A percentile compares a stretch with the other conserved stretches of the same genome.
phyloP scores from a whole-genome alignment of 1,140 invertebrate genomes.

The Ceratosolen fusciceps region DNA sequence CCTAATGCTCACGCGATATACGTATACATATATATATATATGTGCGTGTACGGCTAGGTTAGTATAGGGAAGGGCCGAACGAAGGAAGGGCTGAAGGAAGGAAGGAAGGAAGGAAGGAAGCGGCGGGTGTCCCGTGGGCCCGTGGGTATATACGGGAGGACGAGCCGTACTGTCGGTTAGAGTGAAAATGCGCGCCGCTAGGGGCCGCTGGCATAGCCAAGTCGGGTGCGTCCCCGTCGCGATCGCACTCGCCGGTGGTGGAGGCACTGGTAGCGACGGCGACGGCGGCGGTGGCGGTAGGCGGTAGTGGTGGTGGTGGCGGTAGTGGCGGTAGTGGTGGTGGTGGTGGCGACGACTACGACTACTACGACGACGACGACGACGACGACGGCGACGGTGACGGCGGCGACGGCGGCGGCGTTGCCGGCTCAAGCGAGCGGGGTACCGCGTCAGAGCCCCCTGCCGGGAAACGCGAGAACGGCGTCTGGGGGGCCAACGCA shows the following conservation, averaged over 20 bases:
- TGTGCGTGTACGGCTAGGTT: too few relatives aligned
- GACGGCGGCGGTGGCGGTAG: too few relatives aligned
- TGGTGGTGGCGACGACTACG: not conserved
- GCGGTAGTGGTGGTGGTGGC: not conserved
- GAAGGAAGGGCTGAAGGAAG: too few relatives aligned
- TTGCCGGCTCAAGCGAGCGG: slow-evolving; percentile 2
- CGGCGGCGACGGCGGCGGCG: not conserved
- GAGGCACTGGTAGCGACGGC: too few relatives aligned
- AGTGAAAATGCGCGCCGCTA: not conserved
- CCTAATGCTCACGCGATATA: too few relatives aligned
- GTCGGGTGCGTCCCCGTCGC: not conserved
- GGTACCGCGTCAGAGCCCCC: not conserved
- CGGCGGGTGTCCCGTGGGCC: too few relatives aligned
- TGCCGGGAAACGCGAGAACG: not conserved
- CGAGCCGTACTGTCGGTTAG: not conserved
- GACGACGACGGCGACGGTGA: not conserved
- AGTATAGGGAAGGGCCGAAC: too few relatives aligned
- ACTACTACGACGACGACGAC: not conserved
- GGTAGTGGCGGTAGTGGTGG: not conserved
- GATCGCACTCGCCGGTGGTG: not conserved
- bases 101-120: too few relatives aligned
- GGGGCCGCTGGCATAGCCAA: not conserved
- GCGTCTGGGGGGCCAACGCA: not conserved
- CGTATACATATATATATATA: too few relatives aligned
- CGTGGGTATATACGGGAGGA: too few relatives aligned